These are phyloP conservation scores for Pollimyrus isidori DNA, from an alignment of 2,113 vertebrate genomes.

Conservation along the genomic window DNA sequence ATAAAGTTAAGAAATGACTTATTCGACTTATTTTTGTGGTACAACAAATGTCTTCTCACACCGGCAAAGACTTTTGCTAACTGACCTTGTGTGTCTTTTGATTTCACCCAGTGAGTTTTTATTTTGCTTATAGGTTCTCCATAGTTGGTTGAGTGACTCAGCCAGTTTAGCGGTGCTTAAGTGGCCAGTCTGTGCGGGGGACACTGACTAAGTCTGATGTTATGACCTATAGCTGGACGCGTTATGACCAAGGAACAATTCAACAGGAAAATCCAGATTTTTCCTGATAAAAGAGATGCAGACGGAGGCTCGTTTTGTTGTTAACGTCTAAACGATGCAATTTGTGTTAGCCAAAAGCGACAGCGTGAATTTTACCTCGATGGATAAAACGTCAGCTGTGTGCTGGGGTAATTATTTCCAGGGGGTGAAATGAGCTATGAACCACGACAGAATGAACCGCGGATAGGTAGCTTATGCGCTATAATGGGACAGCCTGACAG, in stretches of 20 bases:
- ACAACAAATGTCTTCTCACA: neutral
- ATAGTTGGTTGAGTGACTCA: no score
- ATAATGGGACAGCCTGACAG: conserved; percentile 4
- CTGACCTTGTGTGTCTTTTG: neutral
- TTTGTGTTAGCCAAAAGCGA: neutral
- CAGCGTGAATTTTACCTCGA: neutral
- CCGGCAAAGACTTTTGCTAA: neutral
- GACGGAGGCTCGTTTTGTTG: neutral
- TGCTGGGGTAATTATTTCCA: neutral
- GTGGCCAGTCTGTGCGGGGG: neutral
- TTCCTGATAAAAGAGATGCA: neutral
- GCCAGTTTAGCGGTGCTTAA: neutral
- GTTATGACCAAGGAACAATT: neutral
- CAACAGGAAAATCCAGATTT: neutral
- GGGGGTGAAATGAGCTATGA: neutral
- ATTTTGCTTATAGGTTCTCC: neutral
- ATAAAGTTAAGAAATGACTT: neutral
- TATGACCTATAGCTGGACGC: neutral
- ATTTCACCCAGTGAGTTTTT: neutral
- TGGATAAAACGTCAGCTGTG: neutral
- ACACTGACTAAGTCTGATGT: neutral
- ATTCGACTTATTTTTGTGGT: neutral
- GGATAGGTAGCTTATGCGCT: neutral
- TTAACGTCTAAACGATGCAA: neutral
- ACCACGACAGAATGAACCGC: neutral